phyloP scores from a whole-genome alignment of 2,888 invertebrate species.

The Tortricodes alternella region DNA sequence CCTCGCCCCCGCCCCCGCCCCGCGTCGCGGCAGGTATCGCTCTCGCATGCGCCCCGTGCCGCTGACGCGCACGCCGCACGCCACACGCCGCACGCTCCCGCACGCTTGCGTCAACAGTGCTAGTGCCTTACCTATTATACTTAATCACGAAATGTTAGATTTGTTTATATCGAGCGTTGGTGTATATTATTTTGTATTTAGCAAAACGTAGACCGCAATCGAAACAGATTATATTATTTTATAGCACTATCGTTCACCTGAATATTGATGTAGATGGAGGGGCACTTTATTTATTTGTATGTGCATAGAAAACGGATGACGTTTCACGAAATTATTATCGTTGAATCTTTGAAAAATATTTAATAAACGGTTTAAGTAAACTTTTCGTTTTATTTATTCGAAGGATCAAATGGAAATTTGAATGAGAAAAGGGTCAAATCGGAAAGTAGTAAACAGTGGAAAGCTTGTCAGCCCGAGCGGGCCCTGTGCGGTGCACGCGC shows the following conservation, averaged over 20 bases:
- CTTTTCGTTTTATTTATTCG: slow-evolving; percentile 51
- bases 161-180: slow-evolving; percentile 11
- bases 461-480: slow-evolving; percentile 31
- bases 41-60: slow-evolving; percentile 48
- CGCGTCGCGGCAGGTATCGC: slow-evolving; percentile 45
- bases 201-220: slow-evolving; percentile 14
- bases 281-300: slow-evolving; percentile 35
- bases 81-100: slow-evolving; percentile 25
- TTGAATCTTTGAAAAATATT: slow-evolving; percentile 35
- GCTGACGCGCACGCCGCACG: slow-evolving; percentile 24
- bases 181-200: slow-evolving; percentile 11
- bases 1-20: slow-evolving; percentile 34
- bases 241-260: slow-evolving; percentile 18
- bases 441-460: slow-evolving; percentile 31
- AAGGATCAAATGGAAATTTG: slow-evolving; percentile 42
- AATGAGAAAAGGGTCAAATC: slow-evolving; percentile 34
- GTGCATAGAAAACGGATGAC: slow-evolving; percentile 32
- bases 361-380: slow-evolving; percentile 39
- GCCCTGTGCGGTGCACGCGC: slow-evolving; percentile 23
- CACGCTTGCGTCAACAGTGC: slow-evolving; percentile 46
- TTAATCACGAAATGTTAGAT: slow-evolving; percentile 2
- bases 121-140: slow-evolving; percentile 47
- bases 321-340: slow-evolving; percentile 33
- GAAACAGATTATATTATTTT: slow-evolving; percentile 1
- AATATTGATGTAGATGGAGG: slow-evolving; percentile 18